phyloP scores from a whole-genome alignment of 53 echinoderm and acorn worm species.

The Actinopyga echinites region DNA sequence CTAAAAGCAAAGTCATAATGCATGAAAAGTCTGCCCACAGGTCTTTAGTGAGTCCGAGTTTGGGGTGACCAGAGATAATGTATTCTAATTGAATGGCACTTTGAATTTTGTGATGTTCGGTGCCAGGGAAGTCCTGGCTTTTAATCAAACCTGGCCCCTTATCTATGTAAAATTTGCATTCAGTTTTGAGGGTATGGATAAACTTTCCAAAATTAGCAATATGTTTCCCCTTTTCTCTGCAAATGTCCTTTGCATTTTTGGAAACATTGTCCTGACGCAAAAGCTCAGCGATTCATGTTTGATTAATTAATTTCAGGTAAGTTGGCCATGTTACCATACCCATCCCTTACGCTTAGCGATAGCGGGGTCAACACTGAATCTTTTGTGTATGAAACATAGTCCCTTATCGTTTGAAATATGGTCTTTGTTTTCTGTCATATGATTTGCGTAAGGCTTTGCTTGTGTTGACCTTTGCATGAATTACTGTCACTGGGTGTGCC shows the following conservation, averaged over 20 bases:
- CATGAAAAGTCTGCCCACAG: not conserved
- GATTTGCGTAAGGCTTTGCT: not conserved
- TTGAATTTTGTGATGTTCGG: constrained; percentile 18
- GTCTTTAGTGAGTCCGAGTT: not conserved
- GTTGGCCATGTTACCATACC: not conserved
- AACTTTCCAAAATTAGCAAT: not conserved
- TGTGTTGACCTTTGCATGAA: no score
- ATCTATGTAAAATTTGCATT: not conserved
- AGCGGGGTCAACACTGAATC: not conserved
- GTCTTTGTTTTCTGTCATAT: not conserved
- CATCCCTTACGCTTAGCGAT: not conserved
- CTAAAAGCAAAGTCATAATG: not conserved
- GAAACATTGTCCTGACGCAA: not conserved
- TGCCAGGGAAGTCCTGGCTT: not conserved
- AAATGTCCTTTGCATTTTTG: not conserved
- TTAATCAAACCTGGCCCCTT: not conserved
- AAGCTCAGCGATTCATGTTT: not conserved
- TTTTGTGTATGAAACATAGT: not conserved
- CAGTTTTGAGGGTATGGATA: not conserved
- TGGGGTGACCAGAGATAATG: not conserved
- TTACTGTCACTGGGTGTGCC: no score
- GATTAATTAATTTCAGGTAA: not conserved
- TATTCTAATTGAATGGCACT: not conserved
- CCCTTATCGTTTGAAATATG: not conserved
- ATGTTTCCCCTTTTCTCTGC: not conserved